Conservation (phyloP, 1,140 invertebrate species). For the Neodiprion pinetum region DNA sequence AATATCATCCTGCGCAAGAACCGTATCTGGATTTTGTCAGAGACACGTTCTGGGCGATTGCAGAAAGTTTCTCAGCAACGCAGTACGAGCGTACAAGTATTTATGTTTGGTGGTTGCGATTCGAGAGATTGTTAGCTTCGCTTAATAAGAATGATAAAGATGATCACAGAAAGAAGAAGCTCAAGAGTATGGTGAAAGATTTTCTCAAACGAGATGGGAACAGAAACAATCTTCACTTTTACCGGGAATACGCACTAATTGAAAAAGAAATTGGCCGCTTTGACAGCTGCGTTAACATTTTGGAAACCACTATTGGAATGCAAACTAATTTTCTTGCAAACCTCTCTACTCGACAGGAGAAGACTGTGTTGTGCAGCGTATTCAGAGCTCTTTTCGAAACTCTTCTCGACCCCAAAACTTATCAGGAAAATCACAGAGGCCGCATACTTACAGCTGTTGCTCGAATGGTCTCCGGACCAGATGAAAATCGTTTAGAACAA, state of each 20-base stretch:
- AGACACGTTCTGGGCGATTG: constrained; percentile 46
- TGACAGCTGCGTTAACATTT: constrained; percentile 57
- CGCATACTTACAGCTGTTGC: constrained; percentile 38
- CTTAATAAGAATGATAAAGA: constrained; percentile 51
- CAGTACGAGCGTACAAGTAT: constrained; percentile 55
- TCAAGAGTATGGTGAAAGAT: constrained; percentile 63
- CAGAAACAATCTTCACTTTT: constrained; percentile 65
- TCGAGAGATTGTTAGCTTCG: constrained; percentile 64
- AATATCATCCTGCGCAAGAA: constrained; percentile 66
- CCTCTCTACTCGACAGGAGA: constrained; percentile 42
- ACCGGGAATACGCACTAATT: constrained; percentile 69
- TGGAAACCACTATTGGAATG: constrained; percentile 59
- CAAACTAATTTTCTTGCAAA: constrained; percentile 35
- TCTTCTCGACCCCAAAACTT: constrained; percentile 43
- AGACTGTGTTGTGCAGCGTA: constrained; percentile 51
- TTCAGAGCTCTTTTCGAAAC: constrained; percentile 59
- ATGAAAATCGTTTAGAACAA: constrained; percentile 28
- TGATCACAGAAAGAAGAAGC: constrained; percentile 54
- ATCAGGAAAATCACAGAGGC: constrained; percentile 32
- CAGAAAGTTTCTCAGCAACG: constrained; percentile 30
- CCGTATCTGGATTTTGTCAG: constrained; percentile 65
- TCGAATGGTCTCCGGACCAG: constrained; percentile 33
- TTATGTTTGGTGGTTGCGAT: constrained; percentile 67
- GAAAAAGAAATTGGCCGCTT: constrained; percentile 63
- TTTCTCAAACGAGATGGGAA: constrained; percentile 64